Evolutionary conservation across 2,113 vertebrate species (phyloP), one percentile per base, ranked within the genome.

Genomic region (Micronycteris hirsuta): DNA sequence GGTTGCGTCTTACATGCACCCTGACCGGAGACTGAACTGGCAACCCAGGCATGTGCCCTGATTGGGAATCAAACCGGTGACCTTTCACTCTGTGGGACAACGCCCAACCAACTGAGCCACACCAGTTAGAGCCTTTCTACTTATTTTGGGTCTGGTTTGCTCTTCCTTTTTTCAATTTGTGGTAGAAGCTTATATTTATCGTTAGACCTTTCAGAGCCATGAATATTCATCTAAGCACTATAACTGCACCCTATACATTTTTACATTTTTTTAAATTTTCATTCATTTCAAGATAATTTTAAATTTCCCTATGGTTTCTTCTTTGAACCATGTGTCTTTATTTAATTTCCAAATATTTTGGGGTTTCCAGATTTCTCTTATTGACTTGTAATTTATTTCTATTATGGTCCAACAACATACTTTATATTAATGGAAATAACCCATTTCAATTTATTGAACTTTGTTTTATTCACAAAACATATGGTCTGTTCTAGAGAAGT

Each of bases 351-450:
- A 94, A 73, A 68, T 77, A 85, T 65, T 93, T 82, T 49, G 45
- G 36, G 38, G 22, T 92, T 80, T 31, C 11, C 20, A 61, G 65
- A 89, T 89, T 89, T 68, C 76, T 85, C 56, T 84, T 88, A 82
- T 1, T 94, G 56, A 96, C 61, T 91, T 94, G 15, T 82, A 81
- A 80, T 81, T 80, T 92, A 81, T 89, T 76, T 95, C 19, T 63
- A 38, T 71, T 91, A 71, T 86, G 49, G 43, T 56, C 49, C 80
- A 36, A 76, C 22, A 89, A 81, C 19, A 63, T 84, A 94, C 28
- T 81, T 96, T 33, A 86, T 88, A 61, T 65, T 54, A 89, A 19
- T 93, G 3, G n/a, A n/a, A n/a, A n/a, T 67, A 74, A 68, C 81
- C 22, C 65, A 82, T 31, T 68, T 86, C 31, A 81, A 61, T 89